phyloP scores from a whole-genome alignment of 2,113 vertebrate genomes.

The Python bivittatus region DNA sequence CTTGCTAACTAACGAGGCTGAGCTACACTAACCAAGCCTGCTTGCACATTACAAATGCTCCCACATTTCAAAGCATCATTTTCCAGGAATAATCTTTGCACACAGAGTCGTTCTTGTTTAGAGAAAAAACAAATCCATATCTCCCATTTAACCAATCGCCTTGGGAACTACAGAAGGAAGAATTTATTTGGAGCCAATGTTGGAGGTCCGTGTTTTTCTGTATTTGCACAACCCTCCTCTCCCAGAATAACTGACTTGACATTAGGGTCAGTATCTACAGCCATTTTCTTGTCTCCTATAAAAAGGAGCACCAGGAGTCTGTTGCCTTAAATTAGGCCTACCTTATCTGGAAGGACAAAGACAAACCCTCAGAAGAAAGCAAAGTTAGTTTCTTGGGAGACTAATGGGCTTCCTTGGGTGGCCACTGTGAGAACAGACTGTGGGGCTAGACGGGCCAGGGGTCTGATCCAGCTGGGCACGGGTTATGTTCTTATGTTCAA shows the following conservation, averaged over 20 bases:
- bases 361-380: background rate
- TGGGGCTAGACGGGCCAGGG: no score
- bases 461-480: no score
- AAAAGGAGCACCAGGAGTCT: background rate
- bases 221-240: background rate
- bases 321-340: background rate
- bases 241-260: background rate
- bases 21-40: background rate
- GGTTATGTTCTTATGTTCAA: no score
- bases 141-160: background rate
- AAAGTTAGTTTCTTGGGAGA: no score
- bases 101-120: background rate
- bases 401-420: no score
- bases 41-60: background rate
- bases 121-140: background rate
- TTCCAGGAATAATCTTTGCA: background rate
- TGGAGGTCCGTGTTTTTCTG: background rate
- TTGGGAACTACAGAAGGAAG: slow-evolving; percentile 32
- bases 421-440: no score
- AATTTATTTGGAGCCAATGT: background rate
- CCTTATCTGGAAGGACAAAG: background rate
- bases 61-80: background rate
- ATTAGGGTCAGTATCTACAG: background rate
- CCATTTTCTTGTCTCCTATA: background rate
- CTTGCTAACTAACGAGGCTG: background rate